Base-by-base conservation (phyloP, 2,797 vertebrate species). In the Podarcis siculus region DNA sequence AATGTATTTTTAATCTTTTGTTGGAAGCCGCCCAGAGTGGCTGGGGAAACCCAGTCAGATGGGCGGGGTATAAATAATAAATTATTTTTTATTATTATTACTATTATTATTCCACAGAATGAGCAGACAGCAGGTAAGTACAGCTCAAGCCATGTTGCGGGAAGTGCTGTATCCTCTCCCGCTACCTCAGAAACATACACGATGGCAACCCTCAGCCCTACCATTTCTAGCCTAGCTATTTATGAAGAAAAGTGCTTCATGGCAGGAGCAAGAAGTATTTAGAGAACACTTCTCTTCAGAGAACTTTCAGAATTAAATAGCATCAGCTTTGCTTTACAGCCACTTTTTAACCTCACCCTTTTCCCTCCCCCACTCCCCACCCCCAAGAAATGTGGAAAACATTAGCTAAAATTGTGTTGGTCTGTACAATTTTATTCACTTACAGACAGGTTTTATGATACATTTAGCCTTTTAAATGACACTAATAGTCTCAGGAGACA, bases 371-470 rank as follows among this genome's bases (percentile, higher is more conserved):
- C 8, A 92, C 15, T 21, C 17, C 45, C 42, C 93, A 81, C 94
- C 94, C 95, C 93, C 92, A 94, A 96, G 91, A 97, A 97, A 97
- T 97, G 96, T 97, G 97, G 97, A 97, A 97, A 96, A 95, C 97
- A 98, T 97, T 97, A 97, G 90, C 91, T 95, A 95, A 97, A 97
- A 97, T 97, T 96, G 96, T 97, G 96, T 96, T 96, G 97, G 96
- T 96, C 97, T 98, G 96, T 96, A 96, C 96, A 97, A 96, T 97
- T 97, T 97, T 97, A 97, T 97, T 95, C 95, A 77, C 89, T 91
- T 97, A 97, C 96, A 97, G 97, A 97, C 97, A 97, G 96, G 95
- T 97, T 97, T 97, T 97, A 96, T 96, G 96, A 97, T 97, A 97
- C 97, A 96, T 97, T 97, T 97, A 97, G 96, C 96, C 96, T 95